phyloP scores from a whole-genome alignment of 1,140 invertebrate species.

The Diachasma alloeum region DNA sequence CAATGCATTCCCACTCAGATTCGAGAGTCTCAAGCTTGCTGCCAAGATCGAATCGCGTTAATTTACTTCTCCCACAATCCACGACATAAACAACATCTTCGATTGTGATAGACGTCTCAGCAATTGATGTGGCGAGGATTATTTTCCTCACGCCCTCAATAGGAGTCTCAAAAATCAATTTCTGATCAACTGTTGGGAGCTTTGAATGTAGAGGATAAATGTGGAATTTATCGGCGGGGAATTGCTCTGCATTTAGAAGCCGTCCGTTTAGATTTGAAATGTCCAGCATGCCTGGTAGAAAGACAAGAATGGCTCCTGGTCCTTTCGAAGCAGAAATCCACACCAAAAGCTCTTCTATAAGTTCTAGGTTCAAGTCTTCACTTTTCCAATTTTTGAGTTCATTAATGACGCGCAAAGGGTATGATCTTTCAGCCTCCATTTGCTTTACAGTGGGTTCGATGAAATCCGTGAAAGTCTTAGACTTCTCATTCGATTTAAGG shows the following conservation, averaged over 20 bases:
- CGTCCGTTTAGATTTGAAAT: constrained; percentile 71
- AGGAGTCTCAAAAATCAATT: constrained; percentile 76
- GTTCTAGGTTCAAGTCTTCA: constrained; percentile 76
- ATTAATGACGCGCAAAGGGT: constrained; percentile 67
- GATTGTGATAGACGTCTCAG: constrained; percentile 90
- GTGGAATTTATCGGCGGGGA: constrained; percentile 63
- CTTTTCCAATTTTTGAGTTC: constrained; percentile 69
- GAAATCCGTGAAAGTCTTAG: constrained; percentile 49
- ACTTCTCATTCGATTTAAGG: constrained; percentile 25
- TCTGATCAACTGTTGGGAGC: constrained; percentile 81
- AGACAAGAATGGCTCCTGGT: constrained; percentile 86
- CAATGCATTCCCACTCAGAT: constrained; percentile 78
- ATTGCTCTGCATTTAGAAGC: constrained; percentile 59
- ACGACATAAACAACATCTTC: constrained; percentile 91
- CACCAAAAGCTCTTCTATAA: constrained; percentile 75
- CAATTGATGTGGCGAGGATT: constrained; percentile 82
- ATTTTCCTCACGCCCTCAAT: constrained; percentile 76
- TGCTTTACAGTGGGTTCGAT: constrained; percentile 66
- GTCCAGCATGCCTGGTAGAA: constrained; percentile 83
- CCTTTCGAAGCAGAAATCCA: constrained; percentile 70
- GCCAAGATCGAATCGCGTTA: constrained; percentile 75
- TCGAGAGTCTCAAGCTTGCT: constrained; percentile 77
- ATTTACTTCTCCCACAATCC: constrained; percentile 84
- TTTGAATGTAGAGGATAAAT: constrained; percentile 85
- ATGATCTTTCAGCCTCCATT: constrained; percentile 60